Evolutionary conservation across 2,113 vertebrate genomes (phyloP), one percentile per base, ranked within the genome.

Genomic region (Gobiocypris rarus): DNA sequence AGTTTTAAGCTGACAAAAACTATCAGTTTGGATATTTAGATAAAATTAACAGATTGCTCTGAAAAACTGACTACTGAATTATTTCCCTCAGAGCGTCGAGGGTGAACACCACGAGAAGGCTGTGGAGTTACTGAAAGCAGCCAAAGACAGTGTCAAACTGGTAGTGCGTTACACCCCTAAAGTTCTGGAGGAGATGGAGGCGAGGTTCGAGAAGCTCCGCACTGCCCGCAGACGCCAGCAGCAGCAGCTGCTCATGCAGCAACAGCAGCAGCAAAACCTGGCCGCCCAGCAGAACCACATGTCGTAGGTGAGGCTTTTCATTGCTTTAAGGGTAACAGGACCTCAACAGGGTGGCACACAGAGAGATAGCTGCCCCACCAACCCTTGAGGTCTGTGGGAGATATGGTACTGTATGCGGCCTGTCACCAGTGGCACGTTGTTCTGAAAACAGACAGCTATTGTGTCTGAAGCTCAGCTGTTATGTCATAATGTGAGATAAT

Each of bases 121-220:
- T 0, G 98, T 99, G 90, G 98, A 99, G 87, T 93, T 99, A 22
- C 95, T 99, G 89, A 99, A 99, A 91, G 98, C 97, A 0, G 97
- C 98, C 5, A 97, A 98, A 90, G 97, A 98, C 89, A 98, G 95
- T 0, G 98, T 99, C 85, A 99, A 99, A 92, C 93, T 99, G 89
- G 98, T 99, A 90, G 98, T 99, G 1, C 96, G 98, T 89, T 99
- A 99, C 91, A 99, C 98, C 15, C 98, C 98, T 24, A 99, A 99
- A 88, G 98, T 99, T 81, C 92, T 99, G 92, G 98, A 99, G 90
- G 98, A 99, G 92, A 99, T 99, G 98, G 98, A 99, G 89, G 98
- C 98, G 14, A 96, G 98, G 79, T 99, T 99, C 0, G 98, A 99
- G 88, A 99, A 99, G 88, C 95, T 99, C 9, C 93, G 98, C 82